Evolutionary conservation across 1,140 invertebrate species (phyloP), one percentile per base, ranked within the genome.

Genomic region (Zaprionus camerounensis): DNA sequence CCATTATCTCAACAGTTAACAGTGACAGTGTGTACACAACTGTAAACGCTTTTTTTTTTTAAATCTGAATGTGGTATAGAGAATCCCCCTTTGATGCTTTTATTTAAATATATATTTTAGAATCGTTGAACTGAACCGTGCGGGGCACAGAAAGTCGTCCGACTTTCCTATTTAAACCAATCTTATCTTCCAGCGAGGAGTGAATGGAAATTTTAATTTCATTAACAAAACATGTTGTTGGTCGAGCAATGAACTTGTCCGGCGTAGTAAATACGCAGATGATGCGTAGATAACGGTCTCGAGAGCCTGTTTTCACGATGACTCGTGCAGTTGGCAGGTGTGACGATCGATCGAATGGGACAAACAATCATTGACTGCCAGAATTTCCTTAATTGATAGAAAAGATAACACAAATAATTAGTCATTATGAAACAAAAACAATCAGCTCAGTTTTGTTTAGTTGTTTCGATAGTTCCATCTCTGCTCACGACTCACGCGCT

Each of bases 131-230:
- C n/a, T 46, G n/a, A 46, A 46, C 41, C 17, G n/a, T 46, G 7
- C n/a, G 41, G n/a, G 7, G 41, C n/a, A 7, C 41, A 46, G 41
- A 46, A 46, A 17, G n/a, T 46, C 15, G 6, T 17, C 6, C n/a
- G 41, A 46, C n/a, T 51, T 51, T 59, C 3, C 15, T 59, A 22
- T 15, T 59, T 38, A 15, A 3, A 58, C 2, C 17, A 58, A 36
- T 36, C 46, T 51, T 51, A 51, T 51, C 46, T 24, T 22, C 1
- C 0, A 22, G 46, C 17, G 9, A 11, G 20, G 20, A 20, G 17
- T 24, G 12, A 20, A 51, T 51, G 46, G 46, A 51, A 51, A 51
- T 51, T 51, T 51, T 51, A 51, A 51, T 5, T 51, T 22, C 46
- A 24, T 51, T 51, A 51, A 51, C 11, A 51, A 41, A 41, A 22